A percentile compares a stretch with the other conserved stretches of the same genome.
phyloP scores from a whole-genome alignment of 1,140 invertebrate genomes.

The Lasioglossum baleicum region DNA sequence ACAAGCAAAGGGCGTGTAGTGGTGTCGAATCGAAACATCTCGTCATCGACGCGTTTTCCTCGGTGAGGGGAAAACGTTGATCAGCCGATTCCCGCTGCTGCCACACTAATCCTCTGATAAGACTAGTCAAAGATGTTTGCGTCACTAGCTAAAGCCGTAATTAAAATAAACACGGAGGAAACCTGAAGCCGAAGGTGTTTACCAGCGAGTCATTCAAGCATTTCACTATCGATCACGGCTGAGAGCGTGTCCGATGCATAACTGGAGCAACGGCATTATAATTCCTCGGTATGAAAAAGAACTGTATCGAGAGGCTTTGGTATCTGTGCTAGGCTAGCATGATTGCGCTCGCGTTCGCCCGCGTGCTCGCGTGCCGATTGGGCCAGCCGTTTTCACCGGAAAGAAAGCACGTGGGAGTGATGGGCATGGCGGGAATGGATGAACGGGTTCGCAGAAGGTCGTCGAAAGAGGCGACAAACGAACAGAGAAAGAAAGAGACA shows the following conservation, averaged over 20 bases:
- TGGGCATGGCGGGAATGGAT: slow-evolving; percentile 9
- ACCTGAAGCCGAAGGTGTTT: slow-evolving; percentile 56
- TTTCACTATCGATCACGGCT: slow-evolving; percentile 59
- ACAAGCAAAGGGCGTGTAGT: too few relatives aligned
- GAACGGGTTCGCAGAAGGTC: slow-evolving; percentile 32
- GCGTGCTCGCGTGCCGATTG: slow-evolving; percentile 14
- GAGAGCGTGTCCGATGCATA: slow-evolving; percentile 56
- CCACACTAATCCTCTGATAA: neutral
- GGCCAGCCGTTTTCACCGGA: slow-evolving; percentile 6
- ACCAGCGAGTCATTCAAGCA: slow-evolving; percentile 60
- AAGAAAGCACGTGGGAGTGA: slow-evolving; percentile 38
- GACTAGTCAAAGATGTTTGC: slow-evolving; percentile 11
- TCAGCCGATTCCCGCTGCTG: too few relatives aligned
- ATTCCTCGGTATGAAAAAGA: slow-evolving; percentile 50
- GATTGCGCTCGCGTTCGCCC: neutral
- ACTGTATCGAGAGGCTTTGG: neutral
- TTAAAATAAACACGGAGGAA: slow-evolving; percentile 47
- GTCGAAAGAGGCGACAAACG: slow-evolving; percentile 7
- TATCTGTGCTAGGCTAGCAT: neutral
- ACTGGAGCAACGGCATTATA: slow-evolving; percentile 49
- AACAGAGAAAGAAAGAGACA: too few relatives aligned
- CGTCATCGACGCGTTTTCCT: too few relatives aligned
- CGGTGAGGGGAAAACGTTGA: too few relatives aligned
- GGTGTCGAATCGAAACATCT: too few relatives aligned
- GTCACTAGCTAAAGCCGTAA: slow-evolving; percentile 35